Base-by-base conservation (phyloP, 35 echinoderm and acorn worm genomes). In the Ptychodera flava region DNA sequence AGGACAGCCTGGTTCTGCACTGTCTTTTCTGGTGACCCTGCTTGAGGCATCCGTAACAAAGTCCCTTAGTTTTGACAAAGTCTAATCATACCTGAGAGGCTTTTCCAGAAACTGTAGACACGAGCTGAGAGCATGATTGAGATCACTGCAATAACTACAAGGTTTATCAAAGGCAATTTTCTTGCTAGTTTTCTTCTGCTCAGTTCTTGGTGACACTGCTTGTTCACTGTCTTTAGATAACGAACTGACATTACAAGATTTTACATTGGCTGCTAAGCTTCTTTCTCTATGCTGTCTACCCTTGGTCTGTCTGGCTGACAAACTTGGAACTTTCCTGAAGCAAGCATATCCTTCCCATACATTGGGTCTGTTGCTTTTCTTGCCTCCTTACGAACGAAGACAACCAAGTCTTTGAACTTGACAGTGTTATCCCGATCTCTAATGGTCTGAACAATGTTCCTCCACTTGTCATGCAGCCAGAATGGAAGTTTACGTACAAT, bases 41-140 rank as follows among this genome's bases (percentile, higher is more conserved):
- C 15, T 32, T 83, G 1, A 97, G 53, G 85, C 94, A 97, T 33
- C 88, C 90, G 76, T 83, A 95, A 80, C 94, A 96, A 0, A 92
- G 80, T 33, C 88, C 78, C 36, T 75, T 86, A 29, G 90, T 38
- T 31, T 75, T 82, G 0, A 82, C 77, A 0, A n/a, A n/a, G n/a
- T n/a, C n/a, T n/a, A n/a, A n/a, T n/a, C n/a, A 15, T 81, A 31
- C 16, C 12, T 33, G 16, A 81, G 14, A 32, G n/a, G n/a, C n/a
- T n/a, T n/a, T n/a, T n/a, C n/a, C n/a, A n/a, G n/a, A n/a, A n/a
- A n/a, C n/a, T n/a, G n/a, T n/a, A n/a, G n/a, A n/a, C n/a, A n/a
- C n/a, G n/a, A n/a, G n/a, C n/a, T n/a, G n/a, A n/a, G n/a, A n/a
- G n/a, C n/a, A n/a, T n/a, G n/a, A n/a, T n/a, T n/a, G n/a, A n/a